Evolutionary conservation across 1,140 invertebrate species (phyloP), one percentile per base, ranked within the genome.

Genomic region (Brachionus koreanus): DNA sequence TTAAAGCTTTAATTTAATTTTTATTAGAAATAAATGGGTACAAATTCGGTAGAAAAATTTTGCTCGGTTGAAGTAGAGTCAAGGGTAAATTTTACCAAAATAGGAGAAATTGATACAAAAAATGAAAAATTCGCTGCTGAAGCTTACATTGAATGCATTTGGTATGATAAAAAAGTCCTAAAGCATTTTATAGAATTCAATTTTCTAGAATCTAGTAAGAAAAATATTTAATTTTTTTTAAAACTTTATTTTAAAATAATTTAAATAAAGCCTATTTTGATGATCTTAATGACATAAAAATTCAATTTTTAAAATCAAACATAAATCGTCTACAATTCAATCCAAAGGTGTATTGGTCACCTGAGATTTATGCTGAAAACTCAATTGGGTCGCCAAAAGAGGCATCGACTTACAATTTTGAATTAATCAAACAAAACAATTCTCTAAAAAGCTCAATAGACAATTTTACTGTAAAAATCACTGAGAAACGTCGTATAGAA

Each of bases 91-190:
- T 83, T 84, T 42, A 37, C 84, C 12, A 84, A 84, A 83, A 81
- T 84, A 25, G 83, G 83, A 42, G 83, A 84, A 79, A 83, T 84
- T 33, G 83, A 84, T 57, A 84, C 84, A n/a, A 74, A 83, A 69
- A 83, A 83, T 33, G 84, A 84, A 13, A 72, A 76, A 43, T 84
- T 74, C 49, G 43, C 79, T 19, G 83, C 83, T 0, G 84, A 84
- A 39, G 79, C 82, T 7, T 83, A 82, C 42, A 65, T 84, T n/a
- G 72, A 83, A 77, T 76, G 67, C 29, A 61, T 43, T 10, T 84
- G 83, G 83, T 29, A 52, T 16, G 83, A 84, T 49, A 29, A 61
- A 9, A 37, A 6, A 19, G n/a, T 79, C 4, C 35, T 61, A 19
- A 39, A 43, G 19, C 46, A 61, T 19, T 79, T 79, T 33, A 57